Percentiles rank a stretch among this genome's conserved stretches.
Conservation (phyloP, 2,113 vertebrate genomes). For the Leptodactylus fuscus region DNA sequence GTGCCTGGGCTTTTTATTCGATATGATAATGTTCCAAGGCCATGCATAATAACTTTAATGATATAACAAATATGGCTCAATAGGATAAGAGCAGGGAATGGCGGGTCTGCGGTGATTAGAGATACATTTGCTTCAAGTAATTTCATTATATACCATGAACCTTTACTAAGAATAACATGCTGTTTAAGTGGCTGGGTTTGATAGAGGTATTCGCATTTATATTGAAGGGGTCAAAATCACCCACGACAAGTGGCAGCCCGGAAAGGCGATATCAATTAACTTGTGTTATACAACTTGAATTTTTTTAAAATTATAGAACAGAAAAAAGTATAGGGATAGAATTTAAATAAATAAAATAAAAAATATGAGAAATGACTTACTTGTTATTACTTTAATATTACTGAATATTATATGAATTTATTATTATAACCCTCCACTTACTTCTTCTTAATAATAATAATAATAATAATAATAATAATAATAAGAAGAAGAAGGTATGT, state of each 20-base stretch:
- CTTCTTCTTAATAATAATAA: too few relatives aligned
- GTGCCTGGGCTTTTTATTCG: neutral
- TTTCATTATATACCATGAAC: neutral
- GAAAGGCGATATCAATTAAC: neutral
- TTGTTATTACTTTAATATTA: too few relatives aligned
- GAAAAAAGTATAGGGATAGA: neutral
- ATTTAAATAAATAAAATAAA: neutral
- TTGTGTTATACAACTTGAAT: neutral
- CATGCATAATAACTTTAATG: slow-evolving; percentile 30
- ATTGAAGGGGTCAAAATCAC: neutral
- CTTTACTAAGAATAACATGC: neutral
- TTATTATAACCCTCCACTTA: too few relatives aligned
- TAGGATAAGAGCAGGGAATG: slow-evolving; percentile 35
- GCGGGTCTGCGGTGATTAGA: slow-evolving; percentile 2
- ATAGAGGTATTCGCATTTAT: neutral
- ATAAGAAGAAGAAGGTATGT: too few relatives aligned
- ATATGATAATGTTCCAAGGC: slow-evolving; percentile 28
- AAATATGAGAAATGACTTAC: too few relatives aligned
- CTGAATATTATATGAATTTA: too few relatives aligned
- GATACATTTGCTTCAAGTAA: neutral
- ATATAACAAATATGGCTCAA: slow-evolving; percentile 24
- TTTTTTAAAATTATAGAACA: too few relatives aligned
- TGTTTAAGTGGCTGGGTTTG: neutral
- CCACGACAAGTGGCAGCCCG: neutral
- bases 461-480: too few relatives aligned